Evolutionary conservation across 2,797 vertebrate genomes (phyloP).

Genomic region (Halcyon chelicuti): DNA sequence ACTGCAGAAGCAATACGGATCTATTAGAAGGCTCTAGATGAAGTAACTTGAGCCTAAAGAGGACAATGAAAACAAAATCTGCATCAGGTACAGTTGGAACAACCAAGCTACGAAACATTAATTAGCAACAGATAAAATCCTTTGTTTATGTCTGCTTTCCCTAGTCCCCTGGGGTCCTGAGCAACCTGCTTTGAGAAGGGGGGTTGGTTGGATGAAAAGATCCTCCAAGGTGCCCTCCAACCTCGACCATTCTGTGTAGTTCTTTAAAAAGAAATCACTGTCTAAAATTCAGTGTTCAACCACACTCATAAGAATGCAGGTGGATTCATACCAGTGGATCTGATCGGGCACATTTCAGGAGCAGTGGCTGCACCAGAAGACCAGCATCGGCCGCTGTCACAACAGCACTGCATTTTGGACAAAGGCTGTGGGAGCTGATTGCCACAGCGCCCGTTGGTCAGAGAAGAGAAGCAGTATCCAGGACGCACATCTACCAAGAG

Average conservation of each 20-base stretch:
- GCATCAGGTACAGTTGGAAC: neutral
- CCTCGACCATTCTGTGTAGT: neutral
- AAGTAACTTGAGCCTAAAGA: neutral
- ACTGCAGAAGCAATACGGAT: neutral
- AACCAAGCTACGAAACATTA: neutral
- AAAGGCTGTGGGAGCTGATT: constrained; percentile 89
- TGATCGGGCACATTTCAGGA: constrained; percentile 93
- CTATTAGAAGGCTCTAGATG: neutral
- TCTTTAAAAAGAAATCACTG: neutral
- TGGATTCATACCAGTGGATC: constrained; percentile 86
- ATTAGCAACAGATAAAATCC: neutral
- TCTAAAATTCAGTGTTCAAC: neutral
- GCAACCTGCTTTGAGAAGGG: neutral
- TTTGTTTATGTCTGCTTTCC: neutral
- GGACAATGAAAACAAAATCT: neutral
- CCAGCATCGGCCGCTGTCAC: constrained; percentile 93
- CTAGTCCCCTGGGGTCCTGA: neutral
- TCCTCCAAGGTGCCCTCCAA: neutral
- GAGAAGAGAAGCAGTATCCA: constrained; percentile 89
- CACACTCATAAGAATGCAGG: accelerated
- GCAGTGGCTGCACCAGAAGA: constrained; percentile 77
- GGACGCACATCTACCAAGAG: constrained; percentile 85
- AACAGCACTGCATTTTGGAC: constrained; percentile 94
- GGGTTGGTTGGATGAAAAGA: accelerated
- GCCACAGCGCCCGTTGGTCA: constrained; percentile 89